Evolutionary conservation across 2,113 vertebrate genomes (phyloP).

Genomic region (Lampris megalopsis): DNA sequence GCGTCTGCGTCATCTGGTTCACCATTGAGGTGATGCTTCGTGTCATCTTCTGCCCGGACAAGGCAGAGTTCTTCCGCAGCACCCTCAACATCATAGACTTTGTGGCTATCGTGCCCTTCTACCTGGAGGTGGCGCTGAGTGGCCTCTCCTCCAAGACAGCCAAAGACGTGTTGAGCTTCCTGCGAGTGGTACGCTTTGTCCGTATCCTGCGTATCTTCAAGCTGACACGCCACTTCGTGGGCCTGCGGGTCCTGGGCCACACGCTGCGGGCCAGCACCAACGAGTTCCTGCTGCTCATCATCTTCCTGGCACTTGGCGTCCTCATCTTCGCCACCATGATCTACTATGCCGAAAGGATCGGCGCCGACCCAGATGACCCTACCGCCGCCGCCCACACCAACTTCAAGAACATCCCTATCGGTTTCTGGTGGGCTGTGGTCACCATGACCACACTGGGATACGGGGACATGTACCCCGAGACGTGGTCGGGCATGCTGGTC

Average conservation of each 20-base stretch:
- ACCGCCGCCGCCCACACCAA: constrained; percentile 89
- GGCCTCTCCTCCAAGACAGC: constrained; percentile 94
- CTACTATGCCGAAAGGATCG: constrained; percentile 96
- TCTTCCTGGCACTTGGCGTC: constrained; percentile 94
- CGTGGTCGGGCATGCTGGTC: constrained; percentile 98
- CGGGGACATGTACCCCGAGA: constrained; percentile 97
- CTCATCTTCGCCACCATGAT: constrained; percentile 99
- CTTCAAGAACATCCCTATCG: constrained; percentile 99
- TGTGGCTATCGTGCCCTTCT: constrained; percentile 95
- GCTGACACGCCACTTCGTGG: constrained; percentile 93
- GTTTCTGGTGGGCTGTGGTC: constrained; percentile 99
- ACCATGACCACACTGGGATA: constrained; percentile 99
- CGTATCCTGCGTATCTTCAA: constrained; percentile 96
- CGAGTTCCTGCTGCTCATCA: constrained; percentile 95
- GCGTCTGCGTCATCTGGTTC: constrained; percentile 97
- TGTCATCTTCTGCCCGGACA: constrained; percentile 95
- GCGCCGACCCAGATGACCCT: constrained; percentile 89
- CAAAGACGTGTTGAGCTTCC: constrained; percentile 94
- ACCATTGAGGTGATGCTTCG: constrained; percentile 95
- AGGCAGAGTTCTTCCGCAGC: constrained; percentile 93
- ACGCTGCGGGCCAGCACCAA: constrained; percentile 94
- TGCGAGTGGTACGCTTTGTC: constrained; percentile 92
- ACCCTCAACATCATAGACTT: constrained; percentile 97
- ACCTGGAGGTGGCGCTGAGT: constrained; percentile 90
- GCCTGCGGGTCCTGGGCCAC: constrained; percentile 91